Base-by-base conservation (phyloP, 2,797 vertebrate species). In the Gobionotothen gibberifrons region DNA sequence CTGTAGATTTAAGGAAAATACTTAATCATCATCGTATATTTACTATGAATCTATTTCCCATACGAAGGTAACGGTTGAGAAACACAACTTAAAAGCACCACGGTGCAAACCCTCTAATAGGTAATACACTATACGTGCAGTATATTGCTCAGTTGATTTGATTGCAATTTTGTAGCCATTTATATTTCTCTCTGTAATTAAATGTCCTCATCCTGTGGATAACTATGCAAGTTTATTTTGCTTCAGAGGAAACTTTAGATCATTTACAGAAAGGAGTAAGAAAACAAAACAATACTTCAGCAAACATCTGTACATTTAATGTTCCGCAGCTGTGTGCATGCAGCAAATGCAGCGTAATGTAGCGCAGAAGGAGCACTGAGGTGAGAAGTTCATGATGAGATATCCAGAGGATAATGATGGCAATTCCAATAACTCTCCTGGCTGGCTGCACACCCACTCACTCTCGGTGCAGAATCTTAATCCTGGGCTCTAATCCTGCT, bases 391-490 rank as follows among this genome's bases (percentile, higher is more conserved):
- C 76, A 77, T 81, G 77, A 89, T 74, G 83, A 84, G 86, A 82
- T 84, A 88, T 87, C 84, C 55, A 62, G 76, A 82, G 82, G 84
- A 88, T 90, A 88, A 91, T 89, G 85, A 89, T 74, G 85, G 81
- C 83, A 83, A 84, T 89, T 86, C 85, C 86, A 90, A 90, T 89
- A 87, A 88, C 82, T 85, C 46, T 32, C 61, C 56, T 62, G 8
- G 56, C 78, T 89, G 67, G 12, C 73, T 75, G 85, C 84, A 79
- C 84, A 76, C 78, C 80, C 85, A 85, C 86, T 69, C 63, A 14
- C 76, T 76, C 79, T 75, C 62, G 15, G 84, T 52, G 69, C 84
- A 54, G 82, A 79, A 80, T 87, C 87, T 87, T 91, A 91, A 91
- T 93, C 90, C 85, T 58, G 72, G 71, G 61, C 73, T 90, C 42